Conservation (phyloP, 1,140 invertebrate genomes). For the Caenorhabditis latens region DNA sequence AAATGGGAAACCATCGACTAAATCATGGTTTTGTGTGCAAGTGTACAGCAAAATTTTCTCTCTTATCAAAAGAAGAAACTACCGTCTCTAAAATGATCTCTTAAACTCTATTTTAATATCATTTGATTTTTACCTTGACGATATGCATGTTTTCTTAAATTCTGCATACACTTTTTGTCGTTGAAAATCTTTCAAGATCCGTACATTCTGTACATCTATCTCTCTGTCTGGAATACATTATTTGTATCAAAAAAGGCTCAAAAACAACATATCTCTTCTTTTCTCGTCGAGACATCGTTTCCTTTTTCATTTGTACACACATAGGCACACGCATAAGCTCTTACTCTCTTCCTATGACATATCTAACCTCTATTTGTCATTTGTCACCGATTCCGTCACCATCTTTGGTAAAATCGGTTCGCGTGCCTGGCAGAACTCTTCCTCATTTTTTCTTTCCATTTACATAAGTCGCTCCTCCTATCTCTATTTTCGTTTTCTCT, state of each 20-base stretch:
- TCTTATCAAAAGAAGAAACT: too few species aligned
- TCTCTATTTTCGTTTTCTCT: not conserved
- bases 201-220: not conserved
- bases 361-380: constrained; percentile 35
- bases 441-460: not conserved
- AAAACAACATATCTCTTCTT: not conserved
- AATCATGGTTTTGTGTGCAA: too few species aligned
- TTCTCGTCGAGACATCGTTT: not conserved
- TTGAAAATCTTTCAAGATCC: too few species aligned
- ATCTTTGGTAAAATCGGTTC: not conserved
- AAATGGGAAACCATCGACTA: too few species aligned
- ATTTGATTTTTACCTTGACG: too few species aligned
- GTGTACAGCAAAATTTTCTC: too few species aligned
- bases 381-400: constrained; percentile 16
- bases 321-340: not conserved
- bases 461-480: not conserved
- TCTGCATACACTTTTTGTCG: too few species aligned
- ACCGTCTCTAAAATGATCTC: too few species aligned
- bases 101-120: too few species aligned
- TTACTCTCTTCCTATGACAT: not conserved
- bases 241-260: not conserved
- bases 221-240: not conserved
- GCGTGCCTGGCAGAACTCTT: not conserved
- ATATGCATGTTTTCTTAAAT: too few species aligned
- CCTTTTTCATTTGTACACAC: not conserved